phyloP scores from a whole-genome alignment of 92 coral and sea anemone genomes.

The Siderastrea radians region DNA sequence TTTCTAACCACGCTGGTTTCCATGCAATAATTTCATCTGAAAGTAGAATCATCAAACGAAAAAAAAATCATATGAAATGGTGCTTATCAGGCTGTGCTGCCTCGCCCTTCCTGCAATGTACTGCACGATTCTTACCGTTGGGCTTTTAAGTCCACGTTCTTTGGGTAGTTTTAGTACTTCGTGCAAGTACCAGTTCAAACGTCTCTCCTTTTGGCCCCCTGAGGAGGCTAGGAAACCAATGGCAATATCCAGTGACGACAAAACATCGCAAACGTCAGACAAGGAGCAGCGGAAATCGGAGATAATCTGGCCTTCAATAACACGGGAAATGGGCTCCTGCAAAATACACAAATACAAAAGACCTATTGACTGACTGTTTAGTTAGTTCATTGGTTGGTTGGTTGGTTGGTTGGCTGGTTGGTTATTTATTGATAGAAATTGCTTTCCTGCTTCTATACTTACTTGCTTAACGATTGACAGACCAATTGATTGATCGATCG shows the following conservation, averaged over 20 bases:
- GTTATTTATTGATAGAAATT: too few relatives aligned
- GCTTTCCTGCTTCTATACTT: too few relatives aligned
- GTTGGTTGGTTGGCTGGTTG: too few relatives aligned
- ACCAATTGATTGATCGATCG: too few relatives aligned
- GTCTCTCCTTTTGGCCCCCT: conserved; percentile 74
- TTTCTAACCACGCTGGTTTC: too few relatives aligned
- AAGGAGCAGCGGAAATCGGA: conserved; percentile 66
- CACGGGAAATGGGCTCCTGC: conserved; percentile 39
- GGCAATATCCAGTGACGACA: conserved; percentile 83
- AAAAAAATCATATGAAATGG: too few relatives aligned
- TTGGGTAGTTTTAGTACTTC: conserved; percentile 61
- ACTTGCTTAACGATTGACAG: too few relatives aligned
- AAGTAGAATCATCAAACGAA: too few relatives aligned
- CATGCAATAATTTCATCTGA: background rate
- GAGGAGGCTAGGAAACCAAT: conserved; percentile 86
- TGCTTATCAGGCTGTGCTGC: too few relatives aligned
- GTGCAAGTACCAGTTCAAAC: conserved; percentile 77
- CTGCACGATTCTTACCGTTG: conserved; percentile 60
- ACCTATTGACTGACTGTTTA: background rate
- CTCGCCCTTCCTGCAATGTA: background rate
- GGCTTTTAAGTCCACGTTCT: conserved; percentile 79
- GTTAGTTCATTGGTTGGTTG: background rate
- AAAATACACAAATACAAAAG: background rate
- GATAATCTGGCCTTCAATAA: conserved; percentile 46
- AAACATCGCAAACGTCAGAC: conserved; percentile 79